Evolutionary conservation across 2,113 vertebrate genomes (phyloP), one percentile per base, ranked within the genome.

Genomic region (Caracal caracal): DNA sequence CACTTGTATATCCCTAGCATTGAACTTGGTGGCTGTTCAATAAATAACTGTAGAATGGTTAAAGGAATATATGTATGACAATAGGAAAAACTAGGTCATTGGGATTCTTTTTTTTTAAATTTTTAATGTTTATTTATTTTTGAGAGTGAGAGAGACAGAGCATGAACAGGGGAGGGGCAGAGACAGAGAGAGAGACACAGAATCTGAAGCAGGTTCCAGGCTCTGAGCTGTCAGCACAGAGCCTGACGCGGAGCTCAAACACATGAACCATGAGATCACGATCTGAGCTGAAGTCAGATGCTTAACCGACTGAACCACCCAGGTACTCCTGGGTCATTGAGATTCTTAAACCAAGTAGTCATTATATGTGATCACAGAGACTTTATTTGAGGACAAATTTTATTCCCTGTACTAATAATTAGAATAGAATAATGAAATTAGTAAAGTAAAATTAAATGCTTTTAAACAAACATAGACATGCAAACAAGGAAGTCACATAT

Each of bases 351-450:
- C 19, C 28, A 56, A 79, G 40, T 63, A 56, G 17, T 20, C 2
- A 43, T 56, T 80, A 6, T 28, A 28, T 10, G 35, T 70, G 35
- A 85, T 88, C 1, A 79, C 51, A 43, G 0, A 35, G 12, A 49
- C 3, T 80, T n/a, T 43, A 37, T 53, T 43, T 56, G 33, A 70
- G 20, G 65, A 37, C 53, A 17, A 88, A 87, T 59, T 79, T 70
- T 78, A 63, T 49, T 83, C 2, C 2, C 0, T 84, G 6, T 66
- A 51, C 4, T 61, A 63, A 56, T 70, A 88, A 35, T 33, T 75
- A 78, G 86, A 94, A 56, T 68, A 78, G 89, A 94, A 56, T 93
- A 68, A 70, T 53, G 33, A 88, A 85, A 93, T 84, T 40, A 71
- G 16, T 56, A 56, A 49, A 35, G 59, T 93, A 35, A 81, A 92